Evolutionary conservation across 2,888 invertebrate genomes (phyloP).

Genomic region (Aromia moschata): DNA sequence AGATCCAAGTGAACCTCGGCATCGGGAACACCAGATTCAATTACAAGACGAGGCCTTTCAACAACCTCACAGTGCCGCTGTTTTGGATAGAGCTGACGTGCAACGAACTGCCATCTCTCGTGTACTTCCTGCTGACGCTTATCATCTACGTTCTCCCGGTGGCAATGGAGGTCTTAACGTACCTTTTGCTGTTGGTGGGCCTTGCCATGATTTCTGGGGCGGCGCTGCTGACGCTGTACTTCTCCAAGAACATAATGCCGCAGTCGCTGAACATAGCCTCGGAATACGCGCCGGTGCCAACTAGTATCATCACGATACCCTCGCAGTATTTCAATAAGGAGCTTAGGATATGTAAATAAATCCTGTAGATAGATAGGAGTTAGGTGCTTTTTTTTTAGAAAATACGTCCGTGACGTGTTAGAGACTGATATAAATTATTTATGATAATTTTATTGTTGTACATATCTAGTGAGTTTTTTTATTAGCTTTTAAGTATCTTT

Average conservation of each 20-base stretch:
- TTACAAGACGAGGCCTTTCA: constrained; percentile 69
- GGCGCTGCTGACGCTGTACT: constrained; percentile 48
- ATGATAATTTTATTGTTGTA: constrained; percentile 31
- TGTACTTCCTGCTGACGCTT: constrained; percentile 46
- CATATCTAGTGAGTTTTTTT: constrained; percentile 32
- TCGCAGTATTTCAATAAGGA: constrained; percentile 49
- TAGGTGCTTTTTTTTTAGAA: constrained; percentile 32
- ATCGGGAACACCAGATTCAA: constrained; percentile 72
- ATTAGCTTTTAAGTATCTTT: constrained; percentile 26
- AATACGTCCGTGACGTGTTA: constrained; percentile 42
- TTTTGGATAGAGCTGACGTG: constrained; percentile 74
- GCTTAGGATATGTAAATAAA: constrained; percentile 43
- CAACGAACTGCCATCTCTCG: constrained; percentile 54
- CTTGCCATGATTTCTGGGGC: constrained; percentile 54
- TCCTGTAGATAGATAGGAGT: constrained; percentile 31
- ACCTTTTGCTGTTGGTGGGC: constrained; percentile 52
- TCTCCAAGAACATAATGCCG: constrained; percentile 38
- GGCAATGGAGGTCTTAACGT: constrained; percentile 46
- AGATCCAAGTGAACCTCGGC: constrained; percentile 78
- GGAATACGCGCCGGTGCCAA: constrained; percentile 57
- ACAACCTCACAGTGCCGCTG: constrained; percentile 73
- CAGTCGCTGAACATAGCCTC: constrained; percentile 47
- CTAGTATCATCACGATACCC: constrained; percentile 54
- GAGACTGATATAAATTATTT: constrained; percentile 52
- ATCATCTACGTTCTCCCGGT: constrained; percentile 49